Percentiles rank a stretch among this genome's conserved stretches.
These are phyloP conservation scores for Ramphastos sulfuratus DNA, from an alignment of 2,113 vertebrate species.

Conservation along the genomic window DNA sequence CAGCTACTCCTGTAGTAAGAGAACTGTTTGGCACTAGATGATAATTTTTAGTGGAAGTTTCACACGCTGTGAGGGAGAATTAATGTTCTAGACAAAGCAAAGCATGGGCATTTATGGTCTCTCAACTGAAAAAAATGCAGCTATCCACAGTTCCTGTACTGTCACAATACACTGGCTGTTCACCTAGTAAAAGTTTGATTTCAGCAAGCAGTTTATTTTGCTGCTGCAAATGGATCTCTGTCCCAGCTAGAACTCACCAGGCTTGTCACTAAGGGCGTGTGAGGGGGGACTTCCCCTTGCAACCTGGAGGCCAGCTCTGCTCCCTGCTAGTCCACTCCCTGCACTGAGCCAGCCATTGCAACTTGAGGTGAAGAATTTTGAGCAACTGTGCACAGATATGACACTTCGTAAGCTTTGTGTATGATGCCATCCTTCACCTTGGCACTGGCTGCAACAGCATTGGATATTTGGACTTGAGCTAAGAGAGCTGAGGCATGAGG, in stretches of 20 bases:
- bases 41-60: background rate
- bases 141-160: background rate
- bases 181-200: background rate
- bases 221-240: background rate
- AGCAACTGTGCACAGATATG: background rate
- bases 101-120: background rate
- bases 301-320: background rate
- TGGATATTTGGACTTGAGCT: background rate
- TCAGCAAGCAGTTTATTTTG: background rate
- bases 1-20: background rate
- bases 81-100: background rate
- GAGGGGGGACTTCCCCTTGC: background rate
- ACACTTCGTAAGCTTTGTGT: background rate
- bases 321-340: background rate
- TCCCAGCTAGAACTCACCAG: background rate
- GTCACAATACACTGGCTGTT: background rate
- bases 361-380: background rate
- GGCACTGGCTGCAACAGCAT: background rate
- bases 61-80: background rate
- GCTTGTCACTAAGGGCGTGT: background rate
- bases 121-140: background rate
- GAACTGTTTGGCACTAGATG: accelerated
- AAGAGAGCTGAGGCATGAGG: background rate
- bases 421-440: accelerated
- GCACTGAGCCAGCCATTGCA: background rate